These are phyloP conservation scores for Drosophila algonquin DNA, from an alignment of 2,888 invertebrate genomes.

Conservation along the genomic window DNA sequence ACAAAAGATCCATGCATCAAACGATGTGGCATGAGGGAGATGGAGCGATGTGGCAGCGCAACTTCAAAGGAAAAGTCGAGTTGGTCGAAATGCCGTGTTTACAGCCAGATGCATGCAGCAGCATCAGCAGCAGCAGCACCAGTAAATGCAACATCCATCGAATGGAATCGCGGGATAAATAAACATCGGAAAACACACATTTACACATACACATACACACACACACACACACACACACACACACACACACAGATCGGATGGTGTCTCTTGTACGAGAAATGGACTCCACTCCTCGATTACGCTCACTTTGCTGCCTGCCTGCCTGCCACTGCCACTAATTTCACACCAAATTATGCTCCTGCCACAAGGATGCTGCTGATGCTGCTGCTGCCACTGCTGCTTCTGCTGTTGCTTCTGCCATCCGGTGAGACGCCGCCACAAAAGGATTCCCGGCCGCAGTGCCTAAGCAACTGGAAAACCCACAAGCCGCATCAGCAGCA, in stretches of 20 bases:
- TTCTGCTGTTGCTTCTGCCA: neutral
- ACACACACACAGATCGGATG: neutral
- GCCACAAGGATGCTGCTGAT: slow-evolving; percentile 22
- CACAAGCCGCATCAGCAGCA: slow-evolving; percentile 32
- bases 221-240: neutral
- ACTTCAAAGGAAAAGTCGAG: slow-evolving; percentile 17
- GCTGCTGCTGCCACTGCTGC: slow-evolving; percentile 2
- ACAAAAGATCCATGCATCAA: slow-evolving; percentile 35
- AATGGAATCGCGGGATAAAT: slow-evolving; percentile 35
- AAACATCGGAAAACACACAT: slow-evolving; percentile 11
- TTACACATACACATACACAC: neutral
- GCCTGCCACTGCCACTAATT: slow-evolving; percentile 49
- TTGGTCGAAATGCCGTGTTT: neutral
- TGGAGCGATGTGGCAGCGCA: neutral
- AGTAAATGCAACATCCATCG: slow-evolving; percentile 43
- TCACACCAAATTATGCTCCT: slow-evolving; percentile 68
- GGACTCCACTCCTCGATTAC: slow-evolving; percentile 34
- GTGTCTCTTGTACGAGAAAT: slow-evolving; percentile 38
- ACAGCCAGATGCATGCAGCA: neutral
- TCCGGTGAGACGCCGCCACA: slow-evolving; percentile 29
- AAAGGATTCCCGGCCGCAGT: slow-evolving; percentile 61
- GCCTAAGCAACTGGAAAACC: slow-evolving; percentile 48
- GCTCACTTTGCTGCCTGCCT: slow-evolving; percentile 55
- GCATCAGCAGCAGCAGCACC: neutral
- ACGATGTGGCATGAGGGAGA: slow-evolving; percentile 1